phyloP scores from a whole-genome alignment of 2,888 invertebrate genomes.

The Podabrus alpinus region DNA sequence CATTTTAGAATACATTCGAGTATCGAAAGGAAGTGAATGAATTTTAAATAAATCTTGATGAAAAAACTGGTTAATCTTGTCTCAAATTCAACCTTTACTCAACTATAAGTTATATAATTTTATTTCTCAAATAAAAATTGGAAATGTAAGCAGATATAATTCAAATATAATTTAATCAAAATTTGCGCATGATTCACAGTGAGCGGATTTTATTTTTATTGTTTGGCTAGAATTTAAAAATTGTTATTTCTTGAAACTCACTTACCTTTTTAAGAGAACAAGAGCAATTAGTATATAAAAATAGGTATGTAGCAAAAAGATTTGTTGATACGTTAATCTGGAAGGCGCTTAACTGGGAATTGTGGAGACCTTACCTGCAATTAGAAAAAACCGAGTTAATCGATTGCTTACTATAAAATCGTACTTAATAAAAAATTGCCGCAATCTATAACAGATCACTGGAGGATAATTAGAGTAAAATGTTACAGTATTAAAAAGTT shows the following conservation, averaged over 20 bases:
- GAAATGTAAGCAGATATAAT: background rate
- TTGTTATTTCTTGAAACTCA: background rate
- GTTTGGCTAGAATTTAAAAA: background rate
- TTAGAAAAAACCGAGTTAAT: conserved; percentile 24
- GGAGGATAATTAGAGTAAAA: conserved; percentile 27
- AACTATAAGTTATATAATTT: conserved; percentile 6
- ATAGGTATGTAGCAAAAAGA: background rate
- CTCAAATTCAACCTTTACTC: conserved; percentile 17
- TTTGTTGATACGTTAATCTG: conserved; percentile 3
- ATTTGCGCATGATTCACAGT: background rate
- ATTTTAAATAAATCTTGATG: conserved; percentile 17
- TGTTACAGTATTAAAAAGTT: conserved; percentile 5
- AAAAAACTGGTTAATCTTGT: conserved; percentile 22
- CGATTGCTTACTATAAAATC: conserved; percentile 3
- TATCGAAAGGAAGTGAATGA: conserved; percentile 16
- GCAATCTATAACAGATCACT: conserved; percentile 21
- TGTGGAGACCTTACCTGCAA: conserved; percentile 33
- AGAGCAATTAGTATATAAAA: conserved; percentile 27
- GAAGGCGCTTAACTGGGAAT: conserved; percentile 23
- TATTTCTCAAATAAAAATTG: conserved; percentile 9
- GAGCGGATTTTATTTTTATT: background rate
- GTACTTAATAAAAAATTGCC: conserved; percentile 14
- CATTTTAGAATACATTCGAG: background rate
- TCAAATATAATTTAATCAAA: background rate
- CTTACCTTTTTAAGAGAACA: conserved; percentile 19